Conservation (phyloP, 2,113 vertebrate genomes). For the Pachypanchax playfairii region DNA sequence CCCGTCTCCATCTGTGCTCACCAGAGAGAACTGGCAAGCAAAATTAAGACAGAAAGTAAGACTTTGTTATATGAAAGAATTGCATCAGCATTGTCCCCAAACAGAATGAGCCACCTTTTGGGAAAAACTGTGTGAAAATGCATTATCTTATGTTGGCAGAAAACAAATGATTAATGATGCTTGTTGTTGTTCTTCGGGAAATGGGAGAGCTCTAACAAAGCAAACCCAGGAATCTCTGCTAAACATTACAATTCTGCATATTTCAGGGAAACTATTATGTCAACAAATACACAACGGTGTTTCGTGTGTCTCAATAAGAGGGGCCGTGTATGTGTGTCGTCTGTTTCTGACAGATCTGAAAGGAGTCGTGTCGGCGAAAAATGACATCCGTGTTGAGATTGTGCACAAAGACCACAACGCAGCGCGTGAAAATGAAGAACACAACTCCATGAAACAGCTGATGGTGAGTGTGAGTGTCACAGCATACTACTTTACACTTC, state of each 20-base stretch:
- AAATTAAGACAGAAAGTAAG: constrained; percentile 89
- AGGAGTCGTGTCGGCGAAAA: constrained; percentile 96
- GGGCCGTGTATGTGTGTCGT: constrained; percentile 6
- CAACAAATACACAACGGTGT: constrained; percentile 51
- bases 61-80: constrained; percentile 78
- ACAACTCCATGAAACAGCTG: constrained; percentile 94
- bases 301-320: constrained; percentile 47
- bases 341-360: constrained; percentile 87
- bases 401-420: constrained; percentile 96
- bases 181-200: constrained; percentile 52
- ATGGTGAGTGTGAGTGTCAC: constrained; percentile 89
- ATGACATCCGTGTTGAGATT: constrained; percentile 98
- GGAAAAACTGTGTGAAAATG: constrained; percentile 65
- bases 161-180: constrained; percentile 61
- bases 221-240: constrained; percentile 44
- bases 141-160: constrained; percentile 61
- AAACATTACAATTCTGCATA: constrained; percentile 52
- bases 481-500: constrained; percentile 41
- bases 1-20: constrained; percentile 86
- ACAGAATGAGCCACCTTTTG: constrained; percentile 55
- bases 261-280: constrained; percentile 43
- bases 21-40: constrained; percentile 87
- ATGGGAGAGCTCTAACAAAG: constrained; percentile 37
- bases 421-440: constrained; percentile 89
- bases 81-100: constrained; percentile 66